Percentiles rank a stretch among this genome's conserved stretches.
Conservation (phyloP, 2,113 vertebrate species). For the Balaeniceps rex region DNA sequence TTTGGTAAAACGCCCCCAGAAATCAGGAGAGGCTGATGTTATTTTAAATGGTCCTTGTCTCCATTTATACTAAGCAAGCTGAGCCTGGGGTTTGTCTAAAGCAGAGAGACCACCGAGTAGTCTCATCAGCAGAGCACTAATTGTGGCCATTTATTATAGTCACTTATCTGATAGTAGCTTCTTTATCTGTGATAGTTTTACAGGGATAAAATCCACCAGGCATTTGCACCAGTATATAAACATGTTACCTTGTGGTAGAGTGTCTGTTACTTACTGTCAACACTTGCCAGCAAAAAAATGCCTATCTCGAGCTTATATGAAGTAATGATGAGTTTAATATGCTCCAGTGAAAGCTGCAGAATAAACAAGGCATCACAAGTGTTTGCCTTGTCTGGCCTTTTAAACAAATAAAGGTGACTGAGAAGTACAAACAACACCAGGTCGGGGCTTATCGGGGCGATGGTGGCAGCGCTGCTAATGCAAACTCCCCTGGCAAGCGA, state of each 20-base stretch:
- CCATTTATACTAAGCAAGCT: conserved; percentile 17
- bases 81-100: conserved; percentile 76
- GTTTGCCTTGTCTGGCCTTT: conserved; percentile 87
- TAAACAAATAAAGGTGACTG: conserved; percentile 88
- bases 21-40: conserved; percentile 27
- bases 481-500: neutral
- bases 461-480: neutral
- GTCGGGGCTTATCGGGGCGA: neutral
- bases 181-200: conserved; percentile 84
- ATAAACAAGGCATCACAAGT: conserved; percentile 87
- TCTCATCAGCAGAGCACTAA: conserved; percentile 80
- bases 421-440: conserved; percentile 66
- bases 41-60: conserved; percentile 43
- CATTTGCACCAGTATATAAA: conserved; percentile 74
- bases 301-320: conserved; percentile 74
- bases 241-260: conserved; percentile 75
- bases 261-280: conserved; percentile 84
- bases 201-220: conserved; percentile 81
- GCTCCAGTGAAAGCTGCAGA: conserved; percentile 80
- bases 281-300: conserved; percentile 71
- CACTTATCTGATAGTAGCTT: conserved; percentile 88
- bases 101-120: conserved; percentile 82
- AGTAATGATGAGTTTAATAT: conserved; percentile 86
- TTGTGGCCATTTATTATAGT: conserved; percentile 84
- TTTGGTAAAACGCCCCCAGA: neutral